Percentiles rank a stretch among this genome's conserved stretches.
phyloP scores from a whole-genome alignment of 1,140 invertebrate species.

The Sitodiplosis mosellana region DNA sequence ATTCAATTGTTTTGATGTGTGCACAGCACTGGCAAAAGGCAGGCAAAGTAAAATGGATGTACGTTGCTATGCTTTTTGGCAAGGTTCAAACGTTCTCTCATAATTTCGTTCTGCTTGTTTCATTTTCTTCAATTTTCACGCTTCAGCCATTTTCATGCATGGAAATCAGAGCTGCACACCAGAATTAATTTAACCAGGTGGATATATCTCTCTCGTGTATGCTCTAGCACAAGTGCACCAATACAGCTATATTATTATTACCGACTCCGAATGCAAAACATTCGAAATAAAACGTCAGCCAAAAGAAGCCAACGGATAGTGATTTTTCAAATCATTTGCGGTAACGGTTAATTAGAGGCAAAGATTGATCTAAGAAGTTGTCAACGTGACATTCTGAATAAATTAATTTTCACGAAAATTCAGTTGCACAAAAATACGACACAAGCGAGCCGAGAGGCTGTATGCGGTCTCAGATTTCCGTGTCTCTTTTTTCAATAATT shows the following conservation, averaged over 20 bases:
- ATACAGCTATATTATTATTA: too few species aligned
- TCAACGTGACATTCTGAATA: neutral
- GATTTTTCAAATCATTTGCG: neutral
- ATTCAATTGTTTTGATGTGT: neutral
- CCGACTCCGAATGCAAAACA: too few species aligned
- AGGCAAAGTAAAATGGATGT: neutral
- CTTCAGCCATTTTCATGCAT: neutral
- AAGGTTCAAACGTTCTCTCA: neutral
- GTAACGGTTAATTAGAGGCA: conserved; percentile 1
- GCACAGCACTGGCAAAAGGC: neutral
- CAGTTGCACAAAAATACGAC: too few species aligned
- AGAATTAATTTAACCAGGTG: too few species aligned
- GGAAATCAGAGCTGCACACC: too few species aligned
- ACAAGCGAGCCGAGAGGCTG: too few species aligned
- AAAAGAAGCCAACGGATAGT: neutral
- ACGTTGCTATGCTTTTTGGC: neutral
- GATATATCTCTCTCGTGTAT: too few species aligned
- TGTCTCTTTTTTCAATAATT: too few species aligned
- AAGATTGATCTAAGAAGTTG: conserved; percentile 1
- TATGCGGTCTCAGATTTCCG: too few species aligned
- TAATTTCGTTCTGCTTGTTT: neutral
- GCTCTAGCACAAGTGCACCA: too few species aligned
- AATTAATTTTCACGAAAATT: too few species aligned
- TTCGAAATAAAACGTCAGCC: too few species aligned
- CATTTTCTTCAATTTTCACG: neutral